Percentiles rank a stretch among this genome's conserved stretches.
Evolutionary conservation across 2,797 vertebrate species (phyloP).

Genomic region (Diplodus sargus): DNA sequence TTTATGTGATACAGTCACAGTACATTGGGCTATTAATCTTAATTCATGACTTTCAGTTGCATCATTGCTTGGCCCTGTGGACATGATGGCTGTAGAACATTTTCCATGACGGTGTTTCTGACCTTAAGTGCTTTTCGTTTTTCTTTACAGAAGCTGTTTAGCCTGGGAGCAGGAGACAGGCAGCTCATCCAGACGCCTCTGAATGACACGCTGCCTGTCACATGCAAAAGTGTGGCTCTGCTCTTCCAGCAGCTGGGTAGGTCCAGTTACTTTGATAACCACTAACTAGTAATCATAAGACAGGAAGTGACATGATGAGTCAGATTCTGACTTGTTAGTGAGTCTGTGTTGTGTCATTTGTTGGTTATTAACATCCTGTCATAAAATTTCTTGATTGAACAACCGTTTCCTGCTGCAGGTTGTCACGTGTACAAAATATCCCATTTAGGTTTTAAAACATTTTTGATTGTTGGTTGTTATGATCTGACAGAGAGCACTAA

Average conservation of each 20-base stretch:
- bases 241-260: conserved; percentile 98
- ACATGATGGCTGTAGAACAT: neutral
- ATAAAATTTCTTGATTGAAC: neutral
- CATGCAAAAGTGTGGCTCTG: conserved; percentile 94
- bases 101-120: conserved; percentile 37
- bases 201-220: conserved; percentile 93
- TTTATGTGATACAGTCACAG: conserved; percentile 27
- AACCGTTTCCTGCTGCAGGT: conserved; percentile 15
- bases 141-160: conserved; percentile 92
- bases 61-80: conserved; percentile 20
- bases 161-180: conserved; percentile 95
- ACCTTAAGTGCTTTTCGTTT: conserved; percentile 44
- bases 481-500: conserved; percentile 10
- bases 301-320: conserved; percentile 16
- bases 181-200: conserved; percentile 97
- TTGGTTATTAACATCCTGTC: conserved; percentile 2
- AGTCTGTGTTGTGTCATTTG: conserved; percentile 20
- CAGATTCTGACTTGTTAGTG: conserved; percentile 28
- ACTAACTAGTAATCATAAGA: conserved; percentile 21
- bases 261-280: conserved; percentile 65
- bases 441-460: neutral
- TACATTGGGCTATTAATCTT: conserved; percentile 31
- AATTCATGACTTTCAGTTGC: conserved; percentile 24
- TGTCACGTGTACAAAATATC: conserved; percentile 22
- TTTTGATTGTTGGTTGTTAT: neutral